phyloP scores from a whole-genome alignment of 64 coral and sea anemone species.

The Dendrophyllia cribrosa region DNA sequence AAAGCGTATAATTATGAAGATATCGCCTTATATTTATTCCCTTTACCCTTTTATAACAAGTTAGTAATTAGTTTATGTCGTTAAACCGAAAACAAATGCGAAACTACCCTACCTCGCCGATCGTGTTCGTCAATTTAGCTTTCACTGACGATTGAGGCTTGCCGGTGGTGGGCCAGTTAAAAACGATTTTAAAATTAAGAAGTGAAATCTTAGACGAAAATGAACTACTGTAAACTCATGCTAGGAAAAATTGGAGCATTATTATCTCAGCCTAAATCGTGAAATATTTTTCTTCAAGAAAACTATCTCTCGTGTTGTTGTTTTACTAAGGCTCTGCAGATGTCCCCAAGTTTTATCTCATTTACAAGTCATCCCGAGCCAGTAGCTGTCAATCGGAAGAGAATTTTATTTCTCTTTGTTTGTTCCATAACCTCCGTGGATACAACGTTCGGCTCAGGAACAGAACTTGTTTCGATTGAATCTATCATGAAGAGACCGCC shows the following conservation, averaged over 20 bases:
- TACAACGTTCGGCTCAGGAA: neutral
- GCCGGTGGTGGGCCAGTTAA: neutral
- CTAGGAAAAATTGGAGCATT: neutral
- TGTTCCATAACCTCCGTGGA: neutral
- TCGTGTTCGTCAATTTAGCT: neutral
- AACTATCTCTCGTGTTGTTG: neutral
- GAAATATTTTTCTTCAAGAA: neutral
- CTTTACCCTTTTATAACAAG: slow-evolving; percentile 12
- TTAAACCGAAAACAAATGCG: slow-evolving; percentile 42
- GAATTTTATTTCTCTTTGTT: slow-evolving; percentile 30
- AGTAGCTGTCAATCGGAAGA: slow-evolving; percentile 21
- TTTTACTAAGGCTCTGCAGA: slow-evolving; percentile 34
- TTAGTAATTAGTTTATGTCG: slow-evolving; percentile 58
- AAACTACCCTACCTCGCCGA: neutral
- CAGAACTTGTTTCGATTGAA: neutral
- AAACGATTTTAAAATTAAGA: neutral
- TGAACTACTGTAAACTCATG: neutral
- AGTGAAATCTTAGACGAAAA: neutral
- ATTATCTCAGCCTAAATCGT: neutral
- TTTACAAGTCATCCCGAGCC: slow-evolving; percentile 36
- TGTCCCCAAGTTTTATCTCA: slow-evolving; percentile 27
- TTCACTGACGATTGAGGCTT: neutral
- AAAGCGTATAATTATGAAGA: slow-evolving; percentile 19
- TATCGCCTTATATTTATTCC: neutral
- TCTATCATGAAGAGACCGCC: neutral